phyloP scores from a whole-genome alignment of 2,797 vertebrate genomes.

The Menidia menidia region DNA sequence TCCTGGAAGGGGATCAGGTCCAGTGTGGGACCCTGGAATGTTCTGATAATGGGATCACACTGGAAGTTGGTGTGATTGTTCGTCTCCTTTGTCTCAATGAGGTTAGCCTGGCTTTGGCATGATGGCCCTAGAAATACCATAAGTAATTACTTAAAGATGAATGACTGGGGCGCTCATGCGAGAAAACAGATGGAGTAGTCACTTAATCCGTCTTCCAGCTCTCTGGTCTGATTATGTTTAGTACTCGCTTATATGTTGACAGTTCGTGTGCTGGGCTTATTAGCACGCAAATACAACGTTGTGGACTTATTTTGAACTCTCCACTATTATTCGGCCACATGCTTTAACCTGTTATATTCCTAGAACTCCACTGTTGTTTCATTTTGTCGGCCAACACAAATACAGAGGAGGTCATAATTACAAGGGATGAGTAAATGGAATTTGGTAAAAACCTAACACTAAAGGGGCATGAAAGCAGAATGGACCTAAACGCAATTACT shows the following conservation, averaged over 20 bases:
- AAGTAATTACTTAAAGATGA: conserved; percentile 70
- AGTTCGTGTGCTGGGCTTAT: neutral
- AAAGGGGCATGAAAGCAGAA: too few species aligned
- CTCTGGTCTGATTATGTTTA: conserved; percentile 40
- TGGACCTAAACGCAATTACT: neutral
- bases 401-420: too few species aligned
- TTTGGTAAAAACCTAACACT: too few species aligned
- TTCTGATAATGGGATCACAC: conserved; percentile 52
- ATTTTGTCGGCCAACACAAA: too few species aligned
- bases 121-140: conserved; percentile 53
- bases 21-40: conserved; percentile 24
- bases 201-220: conserved; percentile 46
- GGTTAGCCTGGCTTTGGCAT: conserved; percentile 53
- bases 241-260: neutral
- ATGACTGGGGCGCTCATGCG: conserved; percentile 29
- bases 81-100: conserved; percentile 46
- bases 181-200: conserved; percentile 64
- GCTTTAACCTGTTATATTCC: too few species aligned
- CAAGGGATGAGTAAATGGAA: too few species aligned
- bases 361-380: too few species aligned
- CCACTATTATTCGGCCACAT: too few species aligned
- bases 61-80: conserved; percentile 52
- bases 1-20: conserved; percentile 15
- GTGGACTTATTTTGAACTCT: neutral
- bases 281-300: neutral